A percentile compares a stretch with the other conserved stretches of the same genome.
Evolutionary conservation across 2,888 invertebrate species (phyloP).

Genomic region (Zhengitettix transpicula): DNA sequence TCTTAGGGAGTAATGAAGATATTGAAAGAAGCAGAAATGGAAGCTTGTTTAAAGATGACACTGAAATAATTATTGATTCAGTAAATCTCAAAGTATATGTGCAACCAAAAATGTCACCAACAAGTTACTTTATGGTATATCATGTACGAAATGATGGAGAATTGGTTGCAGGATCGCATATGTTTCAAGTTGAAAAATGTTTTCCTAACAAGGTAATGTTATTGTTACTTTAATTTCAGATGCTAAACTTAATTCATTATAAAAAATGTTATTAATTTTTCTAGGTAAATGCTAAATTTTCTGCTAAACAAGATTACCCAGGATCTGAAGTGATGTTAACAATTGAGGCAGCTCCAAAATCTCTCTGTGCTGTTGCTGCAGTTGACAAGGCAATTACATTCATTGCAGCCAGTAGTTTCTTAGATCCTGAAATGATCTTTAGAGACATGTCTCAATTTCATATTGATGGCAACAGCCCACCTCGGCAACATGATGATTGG

Average conservation of each 20-base stretch:
- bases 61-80: neutral
- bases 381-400: slow-evolving; percentile 38
- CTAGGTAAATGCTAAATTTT: slow-evolving; percentile 8
- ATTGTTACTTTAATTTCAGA: neutral
- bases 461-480: slow-evolving; percentile 18
- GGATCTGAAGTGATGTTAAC: slow-evolving; percentile 18
- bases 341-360: slow-evolving; percentile 32
- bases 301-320: slow-evolving; percentile 2
- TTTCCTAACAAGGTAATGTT: slow-evolving; percentile 36
- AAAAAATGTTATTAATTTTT: neutral
- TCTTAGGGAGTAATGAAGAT: neutral
- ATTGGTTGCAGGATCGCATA: slow-evolving; percentile 36
- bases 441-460: slow-evolving; percentile 21
- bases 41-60: neutral
- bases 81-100: slow-evolving; percentile 21
- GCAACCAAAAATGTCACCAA: slow-evolving; percentile 34
- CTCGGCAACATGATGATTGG: slow-evolving; percentile 19
- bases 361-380: slow-evolving; percentile 38
- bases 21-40: neutral
- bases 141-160: slow-evolving; percentile 36
- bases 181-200: slow-evolving; percentile 36
- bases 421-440: slow-evolving; percentile 20
- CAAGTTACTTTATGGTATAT: slow-evolving; percentile 35
- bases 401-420: slow-evolving; percentile 17
- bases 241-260: no score